These are phyloP conservation scores for Trichogramma evanescens DNA, from an alignment of 2,888 invertebrate species.

Conservation along the genomic window DNA sequence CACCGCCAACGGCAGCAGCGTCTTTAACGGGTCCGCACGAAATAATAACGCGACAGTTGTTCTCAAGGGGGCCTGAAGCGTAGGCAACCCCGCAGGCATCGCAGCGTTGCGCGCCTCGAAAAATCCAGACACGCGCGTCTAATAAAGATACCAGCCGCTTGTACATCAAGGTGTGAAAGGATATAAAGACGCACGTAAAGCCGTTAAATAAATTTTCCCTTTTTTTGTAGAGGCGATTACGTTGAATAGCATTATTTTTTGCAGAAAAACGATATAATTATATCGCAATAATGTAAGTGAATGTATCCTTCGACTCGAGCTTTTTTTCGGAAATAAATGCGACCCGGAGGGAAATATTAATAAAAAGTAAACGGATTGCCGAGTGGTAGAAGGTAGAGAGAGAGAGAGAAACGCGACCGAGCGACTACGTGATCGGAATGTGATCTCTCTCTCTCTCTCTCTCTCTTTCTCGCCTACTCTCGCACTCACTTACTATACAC, in stretches of 20 bases:
- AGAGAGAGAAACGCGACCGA: constrained; percentile 14
- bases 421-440: constrained; percentile 13
- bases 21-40: too few species aligned
- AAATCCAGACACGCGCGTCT: constrained; percentile 18
- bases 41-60: too few species aligned
- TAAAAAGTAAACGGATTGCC: neutral
- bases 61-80: too few species aligned
- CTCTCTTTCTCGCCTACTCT: too few species aligned
- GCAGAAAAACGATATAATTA: constrained; percentile 5
- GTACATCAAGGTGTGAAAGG: neutral
- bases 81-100: too few species aligned
- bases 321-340: neutral
- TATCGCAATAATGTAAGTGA: neutral
- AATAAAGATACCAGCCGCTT: constrained; percentile 26
- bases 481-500: too few species aligned
- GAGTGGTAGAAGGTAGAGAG: neutral
- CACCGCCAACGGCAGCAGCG: too few species aligned
- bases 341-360: neutral
- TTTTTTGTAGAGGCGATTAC: constrained; percentile 10
- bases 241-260: neutral
- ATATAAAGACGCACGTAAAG: too few species aligned
- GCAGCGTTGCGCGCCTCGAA: neutral
- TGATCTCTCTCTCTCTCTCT: neutral
- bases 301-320: neutral
- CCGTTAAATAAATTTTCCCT: too few species aligned